Evolutionary conservation across 1,140 invertebrate genomes (phyloP).

Genomic region (Papilio polyxenes): DNA sequence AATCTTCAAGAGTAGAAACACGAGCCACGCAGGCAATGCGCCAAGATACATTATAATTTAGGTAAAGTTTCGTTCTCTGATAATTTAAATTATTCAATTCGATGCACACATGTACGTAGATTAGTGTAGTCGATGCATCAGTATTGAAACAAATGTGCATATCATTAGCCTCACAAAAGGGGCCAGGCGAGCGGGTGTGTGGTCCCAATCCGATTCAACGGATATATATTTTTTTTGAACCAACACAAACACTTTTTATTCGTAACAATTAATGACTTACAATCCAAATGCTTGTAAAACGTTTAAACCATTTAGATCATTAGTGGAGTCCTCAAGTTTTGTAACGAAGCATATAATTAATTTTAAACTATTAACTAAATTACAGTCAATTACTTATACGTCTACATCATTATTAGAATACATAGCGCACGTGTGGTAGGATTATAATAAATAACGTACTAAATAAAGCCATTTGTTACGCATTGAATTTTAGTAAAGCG

Average conservation of each 20-base stretch:
- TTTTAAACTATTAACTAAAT: slow-evolving; percentile 63
- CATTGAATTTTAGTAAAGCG: not conserved
- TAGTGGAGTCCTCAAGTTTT: slow-evolving; percentile 62
- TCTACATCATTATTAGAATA: not conserved
- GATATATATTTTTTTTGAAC: slow-evolving; percentile 55
- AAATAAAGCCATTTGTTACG: not conserved
- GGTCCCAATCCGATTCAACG: slow-evolving; percentile 67
- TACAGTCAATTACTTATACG: slow-evolving; percentile 54
- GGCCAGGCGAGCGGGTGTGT: slow-evolving; percentile 66
- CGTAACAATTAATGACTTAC: slow-evolving; percentile 64
- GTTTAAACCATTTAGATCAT: slow-evolving; percentile 68
- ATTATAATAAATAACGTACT: not conserved
- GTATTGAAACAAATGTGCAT: slow-evolving; percentile 77
- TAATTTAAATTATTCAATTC: slow-evolving; percentile 33
- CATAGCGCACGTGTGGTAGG: not conserved
- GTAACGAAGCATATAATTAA: slow-evolving; percentile 63
- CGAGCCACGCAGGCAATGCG: not conserved
- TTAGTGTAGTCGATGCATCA: slow-evolving; percentile 44
- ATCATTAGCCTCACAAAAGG: slow-evolving; percentile 75
- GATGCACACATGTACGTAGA: slow-evolving; percentile 19
- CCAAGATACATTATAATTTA: slow-evolving; percentile 25
- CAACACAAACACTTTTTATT: slow-evolving; percentile 53
- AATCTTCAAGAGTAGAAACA: slow-evolving; percentile 5
- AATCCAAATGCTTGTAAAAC: slow-evolving; percentile 58
- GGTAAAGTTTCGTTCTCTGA: slow-evolving; percentile 16